Conservation (phyloP, 2,888 invertebrate genomes). For the Sylvicola cinctus region DNA sequence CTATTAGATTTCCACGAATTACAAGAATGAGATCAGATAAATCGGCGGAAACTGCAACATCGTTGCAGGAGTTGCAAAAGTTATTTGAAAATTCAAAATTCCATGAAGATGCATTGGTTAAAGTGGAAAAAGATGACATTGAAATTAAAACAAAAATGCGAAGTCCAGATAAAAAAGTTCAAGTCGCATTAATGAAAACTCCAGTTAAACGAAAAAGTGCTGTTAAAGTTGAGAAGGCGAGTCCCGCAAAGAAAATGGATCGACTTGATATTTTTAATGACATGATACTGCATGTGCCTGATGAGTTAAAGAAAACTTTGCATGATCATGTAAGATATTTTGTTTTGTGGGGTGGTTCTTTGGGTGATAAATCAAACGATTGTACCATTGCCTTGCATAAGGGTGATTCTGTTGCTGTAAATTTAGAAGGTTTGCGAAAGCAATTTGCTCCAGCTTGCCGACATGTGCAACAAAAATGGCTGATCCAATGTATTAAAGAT, state of each 20-base stretch:
- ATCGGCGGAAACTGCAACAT: conserved; percentile 64
- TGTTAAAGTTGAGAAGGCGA: conserved; percentile 1
- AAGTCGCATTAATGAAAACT: neutral
- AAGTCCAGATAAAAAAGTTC: conserved; percentile 8
- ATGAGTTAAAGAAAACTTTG: conserved; percentile 6
- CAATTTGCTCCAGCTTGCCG: conserved; percentile 15
- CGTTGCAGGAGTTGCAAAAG: conserved; percentile 45
- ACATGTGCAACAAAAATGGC: conserved; percentile 17
- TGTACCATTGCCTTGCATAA: conserved; percentile 1
- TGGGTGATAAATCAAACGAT: neutral
- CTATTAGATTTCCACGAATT: conserved; percentile 82
- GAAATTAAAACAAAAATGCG: neutral
- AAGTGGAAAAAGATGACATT: conserved; percentile 7
- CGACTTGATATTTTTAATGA: conserved; percentile 2
- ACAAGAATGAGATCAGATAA: conserved; percentile 69
- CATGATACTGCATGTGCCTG: conserved; percentile 1
- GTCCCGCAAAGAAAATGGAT: neutral
- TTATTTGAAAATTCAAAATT: conserved; percentile 44
- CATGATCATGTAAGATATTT: conserved; percentile 7
- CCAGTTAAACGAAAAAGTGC: neutral
- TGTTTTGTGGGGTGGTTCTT: conserved; percentile 1
- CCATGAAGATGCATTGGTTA: conserved; percentile 20
- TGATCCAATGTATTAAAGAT: conserved; percentile 14
- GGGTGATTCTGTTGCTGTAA: neutral
- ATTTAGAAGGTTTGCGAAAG: conserved; percentile 10